A percentile compares a stretch with the other conserved stretches of the same genome.
phyloP scores from a whole-genome alignment of 2,888 invertebrate genomes.

The Aporophyla nigra region DNA sequence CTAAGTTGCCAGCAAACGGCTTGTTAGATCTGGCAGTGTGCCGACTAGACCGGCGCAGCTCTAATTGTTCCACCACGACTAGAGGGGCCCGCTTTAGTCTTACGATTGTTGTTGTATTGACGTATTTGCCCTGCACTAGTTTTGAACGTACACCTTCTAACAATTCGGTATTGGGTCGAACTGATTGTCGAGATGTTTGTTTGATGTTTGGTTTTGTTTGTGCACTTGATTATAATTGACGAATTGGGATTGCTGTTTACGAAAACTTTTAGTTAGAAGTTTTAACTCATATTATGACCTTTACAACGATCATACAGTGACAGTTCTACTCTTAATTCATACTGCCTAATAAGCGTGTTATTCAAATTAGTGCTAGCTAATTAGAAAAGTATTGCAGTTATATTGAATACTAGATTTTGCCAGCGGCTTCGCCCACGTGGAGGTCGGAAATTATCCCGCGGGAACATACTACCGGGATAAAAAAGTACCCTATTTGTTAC shows the following conservation, averaged over 20 bases:
- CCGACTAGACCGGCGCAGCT: constrained; percentile 15
- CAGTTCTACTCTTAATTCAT: background rate
- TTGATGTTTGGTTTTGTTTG: background rate
- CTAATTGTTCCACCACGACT: constrained; percentile 41
- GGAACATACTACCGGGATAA: no score
- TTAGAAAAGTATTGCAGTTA: background rate
- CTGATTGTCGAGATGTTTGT: background rate
- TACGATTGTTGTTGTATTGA: constrained; percentile 18
- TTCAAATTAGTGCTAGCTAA: background rate
- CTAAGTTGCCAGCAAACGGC: constrained; percentile 19
- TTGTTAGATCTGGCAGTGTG: constrained; percentile 39
- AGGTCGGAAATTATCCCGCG: no score
- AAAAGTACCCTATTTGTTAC: no score
- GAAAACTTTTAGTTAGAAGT: no score
- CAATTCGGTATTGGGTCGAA: constrained; percentile 3
- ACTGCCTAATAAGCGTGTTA: background rate
- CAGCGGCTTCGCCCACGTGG: no score
- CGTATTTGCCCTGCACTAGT: constrained; percentile 25
- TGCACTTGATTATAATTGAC: background rate
- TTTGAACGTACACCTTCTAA: constrained; percentile 7
- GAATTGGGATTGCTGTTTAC: no score
- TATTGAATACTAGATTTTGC: background rate
- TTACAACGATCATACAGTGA: background rate
- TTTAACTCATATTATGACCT: no score
- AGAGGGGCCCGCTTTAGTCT: constrained; percentile 12